Evolutionary conservation across 2,113 vertebrate species (phyloP).

Genomic region (Clarias gariepinus): DNA sequence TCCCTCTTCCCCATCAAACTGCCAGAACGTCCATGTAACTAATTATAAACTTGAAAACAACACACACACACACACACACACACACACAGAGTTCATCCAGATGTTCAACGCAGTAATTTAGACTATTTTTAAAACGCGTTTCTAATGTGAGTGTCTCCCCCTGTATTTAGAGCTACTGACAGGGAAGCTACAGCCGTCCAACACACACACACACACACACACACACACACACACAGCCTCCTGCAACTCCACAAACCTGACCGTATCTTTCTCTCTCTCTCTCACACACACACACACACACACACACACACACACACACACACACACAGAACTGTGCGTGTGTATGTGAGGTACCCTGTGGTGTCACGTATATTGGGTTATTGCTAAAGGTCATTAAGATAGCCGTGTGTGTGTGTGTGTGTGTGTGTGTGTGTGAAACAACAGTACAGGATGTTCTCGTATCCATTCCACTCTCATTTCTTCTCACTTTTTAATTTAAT

Average conservation of each 20-base stretch:
- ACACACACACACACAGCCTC: too few species aligned
- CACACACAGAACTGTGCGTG: neutral
- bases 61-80: neutral
- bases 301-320: neutral
- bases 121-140: neutral
- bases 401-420: neutral
- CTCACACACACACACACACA: neutral
- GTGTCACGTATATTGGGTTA: neutral
- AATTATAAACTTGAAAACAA: neutral
- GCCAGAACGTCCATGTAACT: neutral
- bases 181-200: neutral
- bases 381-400: neutral
- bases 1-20: too few species aligned
- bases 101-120: slow-evolving; percentile 30
- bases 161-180: neutral
- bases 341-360: neutral
- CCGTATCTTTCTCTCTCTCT: neutral
- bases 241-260: neutral
- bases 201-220: too few species aligned
- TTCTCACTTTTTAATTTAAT: neutral
- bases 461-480: neutral
- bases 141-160: neutral
- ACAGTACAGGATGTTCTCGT: neutral
- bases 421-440: slow-evolving; percentile 10
- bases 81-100: neutral